phyloP scores from a whole-genome alignment of 2,888 invertebrate species.

The Tetrapedia diversipes region DNA sequence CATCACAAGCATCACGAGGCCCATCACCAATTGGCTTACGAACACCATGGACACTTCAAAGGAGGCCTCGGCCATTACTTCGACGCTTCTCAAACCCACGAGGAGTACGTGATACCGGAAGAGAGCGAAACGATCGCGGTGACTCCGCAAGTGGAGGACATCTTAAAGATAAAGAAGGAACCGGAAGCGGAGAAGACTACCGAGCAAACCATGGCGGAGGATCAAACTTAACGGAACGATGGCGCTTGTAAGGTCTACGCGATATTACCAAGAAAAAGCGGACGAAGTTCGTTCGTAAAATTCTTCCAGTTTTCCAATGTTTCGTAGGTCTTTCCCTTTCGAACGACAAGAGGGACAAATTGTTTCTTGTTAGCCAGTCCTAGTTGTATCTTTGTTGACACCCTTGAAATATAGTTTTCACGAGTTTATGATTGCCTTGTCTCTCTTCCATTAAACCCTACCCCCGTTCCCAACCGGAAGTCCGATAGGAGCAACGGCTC shows the following conservation, averaged over 20 bases:
- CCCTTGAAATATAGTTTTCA: slow-evolving; percentile 62
- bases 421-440: slow-evolving; percentile 49
- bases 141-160: slow-evolving; percentile 47
- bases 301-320: neutral
- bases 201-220: slow-evolving; percentile 13
- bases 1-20: slow-evolving; percentile 68
- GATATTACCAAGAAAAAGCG: no score
- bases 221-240: slow-evolving; percentile 23
- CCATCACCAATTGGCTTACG: slow-evolving; percentile 63
- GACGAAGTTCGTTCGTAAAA: neutral
- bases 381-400: slow-evolving; percentile 54
- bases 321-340: neutral
- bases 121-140: slow-evolving; percentile 54
- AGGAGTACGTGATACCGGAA: slow-evolving; percentile 74
- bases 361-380: slow-evolving; percentile 50
- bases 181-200: slow-evolving; percentile 28
- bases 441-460: slow-evolving; percentile 24
- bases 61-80: slow-evolving; percentile 63
- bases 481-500: slow-evolving; percentile 17
- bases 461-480: neutral
- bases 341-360: slow-evolving; percentile 8
- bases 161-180: slow-evolving; percentile 57
- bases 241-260: no score
- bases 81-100: slow-evolving; percentile 66
- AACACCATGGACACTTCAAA: slow-evolving; percentile 66